Evolutionary conservation across 2,888 invertebrate genomes (phyloP).

Genomic region (Archips xylosteana): DNA sequence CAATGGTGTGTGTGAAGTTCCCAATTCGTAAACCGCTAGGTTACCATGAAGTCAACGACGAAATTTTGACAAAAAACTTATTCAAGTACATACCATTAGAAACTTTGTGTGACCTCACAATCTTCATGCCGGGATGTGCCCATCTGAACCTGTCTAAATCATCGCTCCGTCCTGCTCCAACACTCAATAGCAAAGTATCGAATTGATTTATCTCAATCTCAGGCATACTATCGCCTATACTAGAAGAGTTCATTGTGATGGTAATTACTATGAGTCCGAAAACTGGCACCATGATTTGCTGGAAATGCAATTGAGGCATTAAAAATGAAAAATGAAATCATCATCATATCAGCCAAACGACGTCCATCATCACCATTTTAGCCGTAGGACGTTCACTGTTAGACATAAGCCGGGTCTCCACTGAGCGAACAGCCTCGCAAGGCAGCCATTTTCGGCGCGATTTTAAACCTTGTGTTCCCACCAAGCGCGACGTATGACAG

Average conservation of each 20-base stretch:
- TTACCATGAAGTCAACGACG: no score
- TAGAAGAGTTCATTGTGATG: background rate
- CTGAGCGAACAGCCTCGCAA: no score
- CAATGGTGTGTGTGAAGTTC: no score
- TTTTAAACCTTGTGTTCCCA: no score
- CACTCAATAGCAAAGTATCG: background rate
- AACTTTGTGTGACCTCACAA: background rate
- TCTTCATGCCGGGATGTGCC: background rate
- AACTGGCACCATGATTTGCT: slow-evolving; percentile 34
- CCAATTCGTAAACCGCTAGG: no score
- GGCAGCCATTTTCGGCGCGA: no score
- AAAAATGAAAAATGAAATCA: no score
- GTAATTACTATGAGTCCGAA: slow-evolving; percentile 6
- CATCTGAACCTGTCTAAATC: background rate
- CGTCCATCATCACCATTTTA: no score
- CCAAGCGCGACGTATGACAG: no score
- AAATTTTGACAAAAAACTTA: background rate
- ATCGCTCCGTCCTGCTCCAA: background rate
- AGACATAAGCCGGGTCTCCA: no score
- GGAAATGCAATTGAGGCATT: background rate
- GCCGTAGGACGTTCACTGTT: no score
- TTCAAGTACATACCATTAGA: background rate
- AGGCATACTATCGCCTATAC: background rate
- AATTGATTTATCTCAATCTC: background rate
- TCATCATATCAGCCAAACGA: no score